Evolutionary conservation across 1,140 invertebrate species (phyloP), one percentile per base, ranked within the genome.

Genomic region (Trinorchestia longiramus): DNA sequence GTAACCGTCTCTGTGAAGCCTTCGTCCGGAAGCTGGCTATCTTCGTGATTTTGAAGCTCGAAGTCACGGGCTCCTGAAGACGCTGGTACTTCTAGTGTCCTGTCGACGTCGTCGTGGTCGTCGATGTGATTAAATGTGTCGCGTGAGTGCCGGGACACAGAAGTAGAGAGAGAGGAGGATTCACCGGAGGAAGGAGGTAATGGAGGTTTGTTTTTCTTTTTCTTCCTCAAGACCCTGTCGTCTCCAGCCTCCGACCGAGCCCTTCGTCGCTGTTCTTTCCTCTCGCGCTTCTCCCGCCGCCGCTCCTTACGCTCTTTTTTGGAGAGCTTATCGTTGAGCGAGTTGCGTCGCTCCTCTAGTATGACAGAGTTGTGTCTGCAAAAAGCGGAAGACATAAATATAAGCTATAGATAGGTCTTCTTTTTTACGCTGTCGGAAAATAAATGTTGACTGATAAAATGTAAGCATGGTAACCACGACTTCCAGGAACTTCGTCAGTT

Each of bases 221-320:
- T 96, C 47, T 95, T 95, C 45, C 87, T 88, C 53, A 8, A 42
- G 8, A 92, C 95, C 47, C 96, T 94, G 6, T 96, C 90, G 36
- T 94, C 53, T 3, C 96, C 95, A 36, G 88, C 95, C 40, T 87
- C 95, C 0, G 95, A 95, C 19, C 88, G 95, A 3, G 95, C 95
- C 57, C 96, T 96, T 45, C 96, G 96, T 92, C 96, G 96, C 91
- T 96, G 96, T 62, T 96, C 96, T 95, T 97, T 97, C 62, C 96
- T 95, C 43, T 98, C 97, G 97, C 98, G 98, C 97, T 98, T 98
- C 96, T 97, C 97, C 97, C 98, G 98, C 97, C 98, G 98, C 97
- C 98, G 98, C 97, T 98, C 98, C 97, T 98, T 98, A 42, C 98
- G 97, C 96, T 98, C 98, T 97, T 98, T 98, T 96, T 98, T 98